Evolutionary conservation across 2,888 invertebrate species (phyloP), one percentile per base, ranked within the genome.

Genomic region (Boloria selene): DNA sequence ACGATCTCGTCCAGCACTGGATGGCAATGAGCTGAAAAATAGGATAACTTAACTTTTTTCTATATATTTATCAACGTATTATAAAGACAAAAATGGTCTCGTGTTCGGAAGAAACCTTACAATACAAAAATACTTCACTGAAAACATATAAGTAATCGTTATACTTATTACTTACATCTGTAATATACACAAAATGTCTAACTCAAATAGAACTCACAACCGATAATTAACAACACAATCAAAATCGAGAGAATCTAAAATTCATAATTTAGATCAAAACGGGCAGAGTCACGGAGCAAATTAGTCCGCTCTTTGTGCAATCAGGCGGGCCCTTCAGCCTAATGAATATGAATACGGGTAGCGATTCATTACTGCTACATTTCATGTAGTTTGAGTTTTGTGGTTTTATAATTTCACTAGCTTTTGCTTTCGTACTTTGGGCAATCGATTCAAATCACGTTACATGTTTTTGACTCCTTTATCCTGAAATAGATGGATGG

Each of bases 271-370:
- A 75, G 74, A 84, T 82, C 83, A 87, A 88, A 88, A 74, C 79
- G 82, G 82, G 77, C 85, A 77, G 77, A 87, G 84, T 84, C 85
- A 78, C 84, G 83, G 84, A 79, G 82, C 78, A 81, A 92, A 92
- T 93, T 93, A 92, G 90, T 84, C 79, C 76, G 83, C 89, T 88
- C 92, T 93, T 93, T 93, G 92, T 92, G 92, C 92, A 93, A 92
- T 93, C 92, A 93, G 85, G 88, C 92, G 86, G 76, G 83, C 87
- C 87, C 88, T 88, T 87, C 86, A 84, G 81, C 83, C 87, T 90
- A 89, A 91, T 90, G 91, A 92, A 90, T 90, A 88, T 90, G 89
- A 90, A 90, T 89, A 89, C 60, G 60, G 49, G 59, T 52, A 63
- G 64, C 59, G 59, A 47, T 65, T 69, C 71, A 65, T 70, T 67